These are phyloP conservation scores for Morone saxatilis DNA, from an alignment of 2,113 vertebrate genomes.

Conservation along the genomic window DNA sequence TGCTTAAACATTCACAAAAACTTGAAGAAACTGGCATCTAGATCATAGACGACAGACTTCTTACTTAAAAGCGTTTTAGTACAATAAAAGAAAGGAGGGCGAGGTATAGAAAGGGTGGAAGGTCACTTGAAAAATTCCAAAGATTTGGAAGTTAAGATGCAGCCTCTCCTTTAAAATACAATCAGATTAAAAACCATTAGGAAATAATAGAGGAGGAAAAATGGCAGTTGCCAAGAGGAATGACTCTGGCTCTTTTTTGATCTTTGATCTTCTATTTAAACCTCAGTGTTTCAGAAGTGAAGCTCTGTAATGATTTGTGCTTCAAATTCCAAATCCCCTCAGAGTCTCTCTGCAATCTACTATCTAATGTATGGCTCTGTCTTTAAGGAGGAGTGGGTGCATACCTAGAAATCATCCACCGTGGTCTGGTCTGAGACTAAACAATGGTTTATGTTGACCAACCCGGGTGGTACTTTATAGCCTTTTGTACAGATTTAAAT, in stretches of 20 bases:
- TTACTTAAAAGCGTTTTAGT: neutral
- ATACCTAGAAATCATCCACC: neutral
- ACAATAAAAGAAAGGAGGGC: neutral
- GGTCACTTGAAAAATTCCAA: neutral
- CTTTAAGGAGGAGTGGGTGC: neutral
- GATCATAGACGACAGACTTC: too few species aligned
- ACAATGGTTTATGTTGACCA: neutral
- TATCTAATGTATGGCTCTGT: slow-evolving; percentile 1
- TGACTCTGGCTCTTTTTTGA: neutral
- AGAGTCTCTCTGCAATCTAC: neutral
- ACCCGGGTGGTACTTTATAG: neutral
- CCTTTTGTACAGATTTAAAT: neutral
- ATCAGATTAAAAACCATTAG: slow-evolving; percentile 1
- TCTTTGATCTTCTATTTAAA: neutral
- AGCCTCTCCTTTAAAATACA: neutral
- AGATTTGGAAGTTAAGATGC: neutral
- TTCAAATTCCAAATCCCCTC: too few species aligned
- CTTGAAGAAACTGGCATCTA: neutral
- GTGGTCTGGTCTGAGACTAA: neutral
- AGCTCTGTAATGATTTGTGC: neutral
- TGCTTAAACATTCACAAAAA: neutral
- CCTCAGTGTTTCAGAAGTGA: neutral
- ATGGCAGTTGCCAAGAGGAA: neutral
- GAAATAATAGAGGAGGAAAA: neutral
- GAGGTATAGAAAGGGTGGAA: neutral